Conservation (phyloP, 92 coral and sea anemone genomes). For the Parazoanthus atlanticus region DNA sequence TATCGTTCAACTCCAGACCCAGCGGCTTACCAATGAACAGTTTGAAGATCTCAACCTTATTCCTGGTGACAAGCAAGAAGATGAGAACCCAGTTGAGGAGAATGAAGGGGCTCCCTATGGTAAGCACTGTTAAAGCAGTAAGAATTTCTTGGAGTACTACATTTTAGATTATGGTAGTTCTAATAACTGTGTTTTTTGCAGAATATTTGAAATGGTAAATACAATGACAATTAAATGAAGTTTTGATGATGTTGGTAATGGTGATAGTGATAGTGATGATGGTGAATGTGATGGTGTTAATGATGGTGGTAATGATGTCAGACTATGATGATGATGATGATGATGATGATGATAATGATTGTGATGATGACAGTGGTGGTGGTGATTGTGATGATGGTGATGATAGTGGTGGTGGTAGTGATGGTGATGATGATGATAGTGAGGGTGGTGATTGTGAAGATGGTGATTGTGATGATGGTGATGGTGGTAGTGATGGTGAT, state of each 20-base stretch:
- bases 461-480: too few relatives aligned
- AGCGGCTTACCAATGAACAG: conserved; percentile 62
- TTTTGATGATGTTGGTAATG: too few relatives aligned
- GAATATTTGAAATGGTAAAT: too few relatives aligned
- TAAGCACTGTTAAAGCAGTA: not conserved
- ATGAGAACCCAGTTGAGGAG: conserved; percentile 24
- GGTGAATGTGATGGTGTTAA: conserved; percentile 25
- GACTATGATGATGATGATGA: conserved; percentile 45
- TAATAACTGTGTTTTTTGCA: not conserved
- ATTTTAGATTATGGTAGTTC: not conserved
- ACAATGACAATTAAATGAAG: too few relatives aligned
- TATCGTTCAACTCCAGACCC: conserved; percentile 42
- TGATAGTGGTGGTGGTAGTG: not conserved
- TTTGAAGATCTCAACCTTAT: conserved; percentile 63
- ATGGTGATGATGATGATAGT: too few relatives aligned
- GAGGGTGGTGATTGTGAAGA: too few relatives aligned
- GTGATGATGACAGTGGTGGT: not conserved
- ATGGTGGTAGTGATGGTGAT: not conserved
- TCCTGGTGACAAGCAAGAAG: conserved; percentile 61
- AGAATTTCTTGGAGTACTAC: not conserved
- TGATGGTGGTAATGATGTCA: conserved; percentile 12
- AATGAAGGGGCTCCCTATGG: conserved; percentile 48
- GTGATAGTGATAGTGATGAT: conserved; percentile 11
- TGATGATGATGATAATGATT: conserved; percentile 11
- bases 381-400: not conserved